phyloP scores from a whole-genome alignment of 2,888 invertebrate genomes.

The Athetis lepigone region DNA sequence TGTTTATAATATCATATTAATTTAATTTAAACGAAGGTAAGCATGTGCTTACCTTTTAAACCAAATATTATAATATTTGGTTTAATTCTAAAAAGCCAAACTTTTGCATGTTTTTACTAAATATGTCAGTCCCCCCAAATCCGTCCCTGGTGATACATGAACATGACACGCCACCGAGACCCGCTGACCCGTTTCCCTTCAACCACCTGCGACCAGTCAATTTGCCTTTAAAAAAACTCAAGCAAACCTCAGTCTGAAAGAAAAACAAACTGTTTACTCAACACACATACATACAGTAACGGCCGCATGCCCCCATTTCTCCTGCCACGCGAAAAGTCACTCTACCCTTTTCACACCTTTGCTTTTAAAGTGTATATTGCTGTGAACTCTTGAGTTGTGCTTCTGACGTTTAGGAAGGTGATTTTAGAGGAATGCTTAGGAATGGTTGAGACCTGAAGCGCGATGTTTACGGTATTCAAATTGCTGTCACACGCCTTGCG shows the following conservation, averaged over 20 bases:
- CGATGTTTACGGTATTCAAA: slow-evolving; percentile 87
- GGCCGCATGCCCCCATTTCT: slow-evolving; percentile 83
- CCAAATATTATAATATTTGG: no score
- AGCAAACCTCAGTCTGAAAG: slow-evolving; percentile 83
- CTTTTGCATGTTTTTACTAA: background rate
- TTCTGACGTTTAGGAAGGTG: slow-evolving; percentile 68
- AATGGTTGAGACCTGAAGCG: slow-evolving; percentile 82
- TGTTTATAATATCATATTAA: no score
- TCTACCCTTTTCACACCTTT: slow-evolving; percentile 77
- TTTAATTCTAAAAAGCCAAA: background rate
- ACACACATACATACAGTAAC: slow-evolving; percentile 85
- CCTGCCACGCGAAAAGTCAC: slow-evolving; percentile 74
- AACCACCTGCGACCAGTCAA: slow-evolving; percentile 87
- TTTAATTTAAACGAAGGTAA: no score
- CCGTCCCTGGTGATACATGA: slow-evolving; percentile 85
- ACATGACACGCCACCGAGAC: slow-evolving; percentile 86
- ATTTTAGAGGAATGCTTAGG: slow-evolving; percentile 77
- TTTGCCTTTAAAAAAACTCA: slow-evolving; percentile 88
- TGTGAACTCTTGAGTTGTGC: slow-evolving; percentile 64
- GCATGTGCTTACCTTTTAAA: no score
- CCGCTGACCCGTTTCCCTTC: slow-evolving; percentile 88
- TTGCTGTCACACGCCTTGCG: slow-evolving; percentile 79
- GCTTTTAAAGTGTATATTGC: slow-evolving; percentile 78
- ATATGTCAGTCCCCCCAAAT: slow-evolving; percentile 60
- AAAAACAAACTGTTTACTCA: slow-evolving; percentile 88